These are phyloP conservation scores for Meloidogyne exigua DNA, from an alignment of 1,140 invertebrate genomes.

Conservation along the genomic window DNA sequence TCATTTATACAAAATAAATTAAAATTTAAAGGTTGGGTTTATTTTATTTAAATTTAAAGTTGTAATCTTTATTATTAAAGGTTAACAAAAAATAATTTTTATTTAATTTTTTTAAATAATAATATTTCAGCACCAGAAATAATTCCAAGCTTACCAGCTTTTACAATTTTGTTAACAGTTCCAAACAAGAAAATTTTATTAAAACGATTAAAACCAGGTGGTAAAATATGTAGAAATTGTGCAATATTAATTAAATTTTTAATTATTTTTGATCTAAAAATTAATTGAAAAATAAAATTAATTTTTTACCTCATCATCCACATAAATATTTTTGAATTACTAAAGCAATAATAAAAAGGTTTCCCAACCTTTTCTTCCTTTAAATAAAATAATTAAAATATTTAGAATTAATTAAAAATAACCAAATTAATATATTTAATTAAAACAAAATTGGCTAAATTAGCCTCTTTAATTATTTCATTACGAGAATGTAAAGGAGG, in stretches of 20 bases:
- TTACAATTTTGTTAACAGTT: constrained; percentile 56
- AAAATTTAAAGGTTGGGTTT: not conserved
- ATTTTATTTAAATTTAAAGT: too few relatives aligned
- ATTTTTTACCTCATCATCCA: constrained; percentile 48
- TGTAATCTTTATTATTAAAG: too few relatives aligned
- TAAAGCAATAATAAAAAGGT: constrained; percentile 62
- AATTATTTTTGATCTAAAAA: constrained; percentile 37
- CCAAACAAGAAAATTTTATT: constrained; percentile 59
- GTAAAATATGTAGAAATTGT: constrained; percentile 50
- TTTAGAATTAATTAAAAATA: not conserved
- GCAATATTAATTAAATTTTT: constrained; percentile 45
- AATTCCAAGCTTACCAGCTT: constrained; percentile 52
- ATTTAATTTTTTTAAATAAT: constrained; percentile 51
- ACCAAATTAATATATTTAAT: constrained; percentile 47
- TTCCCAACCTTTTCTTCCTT: constrained; percentile 44
- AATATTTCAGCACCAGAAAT: constrained; percentile 51
- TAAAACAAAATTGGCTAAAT: constrained; percentile 42
- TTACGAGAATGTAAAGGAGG: constrained; percentile 51
- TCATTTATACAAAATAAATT: constrained; percentile 6
- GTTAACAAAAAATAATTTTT: constrained; percentile 15
- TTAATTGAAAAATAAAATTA: not conserved
- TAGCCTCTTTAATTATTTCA: constrained; percentile 52
- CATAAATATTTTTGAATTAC: constrained; percentile 55
- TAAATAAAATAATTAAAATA: not conserved
- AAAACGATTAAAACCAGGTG: constrained; percentile 55